These are phyloP conservation scores for Cottoperca gobio DNA, from an alignment of 2,797 vertebrate species.

Conservation along the genomic window DNA sequence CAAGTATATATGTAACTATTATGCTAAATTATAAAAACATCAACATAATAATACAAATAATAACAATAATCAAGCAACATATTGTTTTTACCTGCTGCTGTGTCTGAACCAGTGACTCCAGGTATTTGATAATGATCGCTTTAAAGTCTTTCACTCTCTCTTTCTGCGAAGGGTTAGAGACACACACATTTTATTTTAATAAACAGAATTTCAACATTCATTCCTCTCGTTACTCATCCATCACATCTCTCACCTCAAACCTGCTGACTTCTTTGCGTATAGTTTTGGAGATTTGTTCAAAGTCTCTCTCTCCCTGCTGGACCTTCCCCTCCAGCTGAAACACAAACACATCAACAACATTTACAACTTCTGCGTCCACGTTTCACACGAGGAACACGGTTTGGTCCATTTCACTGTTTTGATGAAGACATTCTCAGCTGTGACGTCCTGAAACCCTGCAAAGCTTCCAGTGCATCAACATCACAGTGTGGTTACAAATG, in stretches of 20 bases:
- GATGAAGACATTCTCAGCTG: neutral
- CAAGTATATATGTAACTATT: neutral
- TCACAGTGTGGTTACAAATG: too few species aligned
- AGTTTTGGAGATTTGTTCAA: slow-evolving; percentile 97
- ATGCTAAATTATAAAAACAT: neutral
- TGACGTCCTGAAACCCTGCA: neutral
- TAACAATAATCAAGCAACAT: neutral
- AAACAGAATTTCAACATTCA: neutral
- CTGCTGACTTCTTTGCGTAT: slow-evolving; percentile 96
- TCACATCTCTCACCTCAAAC: slow-evolving; percentile 90
- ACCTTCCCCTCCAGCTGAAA: slow-evolving; percentile 93
- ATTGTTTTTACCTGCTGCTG: slow-evolving; percentile 92
- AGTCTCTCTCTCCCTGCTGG: slow-evolving; percentile 96
- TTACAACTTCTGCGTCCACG: too few species aligned
- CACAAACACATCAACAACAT: slow-evolving; percentile 11
- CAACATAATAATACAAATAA: neutral
- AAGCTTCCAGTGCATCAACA: too few species aligned
- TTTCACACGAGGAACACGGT: neutral
- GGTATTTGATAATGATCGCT: slow-evolving; percentile 94
- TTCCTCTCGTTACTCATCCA: neutral
- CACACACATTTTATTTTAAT: accelerated
- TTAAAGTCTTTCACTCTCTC: slow-evolving; percentile 98
- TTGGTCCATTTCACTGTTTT: neutral
- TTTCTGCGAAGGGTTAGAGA: slow-evolving; percentile 81
- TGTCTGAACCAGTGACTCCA: slow-evolving; percentile 97